Conservation (phyloP, 1,140 invertebrate genomes). For the Diachasma alloeum region DNA sequence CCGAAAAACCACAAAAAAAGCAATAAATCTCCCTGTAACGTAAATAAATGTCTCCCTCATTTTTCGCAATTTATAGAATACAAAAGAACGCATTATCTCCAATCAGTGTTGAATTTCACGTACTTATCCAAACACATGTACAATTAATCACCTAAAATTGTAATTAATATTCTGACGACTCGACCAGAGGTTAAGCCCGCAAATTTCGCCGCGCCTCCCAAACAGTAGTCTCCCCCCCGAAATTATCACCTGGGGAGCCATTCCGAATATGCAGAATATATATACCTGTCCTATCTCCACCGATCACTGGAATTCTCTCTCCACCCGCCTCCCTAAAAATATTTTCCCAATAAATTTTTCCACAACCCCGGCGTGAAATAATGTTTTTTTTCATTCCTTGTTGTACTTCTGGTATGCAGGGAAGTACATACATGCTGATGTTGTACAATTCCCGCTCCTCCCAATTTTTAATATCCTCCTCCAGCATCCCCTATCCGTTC, state of each 20-base stretch:
- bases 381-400: background rate
- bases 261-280: background rate
- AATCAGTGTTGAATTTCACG: slow-evolving; percentile 1
- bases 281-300: background rate
- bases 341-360: slow-evolving; percentile 6
- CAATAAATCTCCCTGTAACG: background rate
- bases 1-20: background rate
- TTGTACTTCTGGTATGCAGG: background rate
- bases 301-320: background rate
- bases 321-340: background rate
- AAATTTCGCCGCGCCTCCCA: background rate
- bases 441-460: background rate
- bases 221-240: background rate
- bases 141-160: slow-evolving; percentile 2
- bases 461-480: slow-evolving; percentile 2
- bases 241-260: slow-evolving; percentile 11
- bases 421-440: background rate
- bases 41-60: background rate
- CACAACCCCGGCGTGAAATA: background rate
- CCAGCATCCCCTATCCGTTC: background rate
- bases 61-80: background rate
- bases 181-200: background rate
- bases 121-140: background rate
- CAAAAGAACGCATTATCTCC: background rate
- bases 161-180: background rate